Conservation (phyloP, 2,113 vertebrate genomes). For the Rissa tridactyla region DNA sequence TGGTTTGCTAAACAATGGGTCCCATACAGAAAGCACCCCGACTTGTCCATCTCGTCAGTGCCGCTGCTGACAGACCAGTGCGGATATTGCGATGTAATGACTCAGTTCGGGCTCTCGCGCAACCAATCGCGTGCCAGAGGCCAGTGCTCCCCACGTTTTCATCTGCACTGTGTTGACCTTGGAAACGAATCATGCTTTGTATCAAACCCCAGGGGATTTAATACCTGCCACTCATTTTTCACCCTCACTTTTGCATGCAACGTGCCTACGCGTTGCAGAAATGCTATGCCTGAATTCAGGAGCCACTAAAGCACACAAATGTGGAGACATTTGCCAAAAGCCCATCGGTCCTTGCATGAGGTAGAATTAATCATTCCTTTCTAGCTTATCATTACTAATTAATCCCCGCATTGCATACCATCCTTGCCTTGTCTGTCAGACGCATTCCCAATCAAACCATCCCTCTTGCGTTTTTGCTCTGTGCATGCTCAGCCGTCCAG, state of each 20-base stretch:
- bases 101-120: background rate
- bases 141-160: background rate
- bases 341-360: background rate
- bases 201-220: background rate
- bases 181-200: background rate
- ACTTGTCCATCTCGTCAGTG: background rate
- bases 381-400: background rate
- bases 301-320: background rate
- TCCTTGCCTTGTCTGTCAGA: background rate
- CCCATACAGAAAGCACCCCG: conserved; percentile 5
- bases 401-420: background rate
- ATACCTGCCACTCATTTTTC: background rate
- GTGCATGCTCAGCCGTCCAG: background rate
- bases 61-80: background rate
- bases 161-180: background rate
- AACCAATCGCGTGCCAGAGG: background rate
- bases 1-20: background rate
- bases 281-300: background rate
- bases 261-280: background rate
- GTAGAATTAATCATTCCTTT: background rate
- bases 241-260: background rate
- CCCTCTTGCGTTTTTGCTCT: background rate
- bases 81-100: background rate
- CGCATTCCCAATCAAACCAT: background rate
- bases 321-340: background rate